Conservation (phyloP, 1,140 invertebrate species). For the Diabrotica virgifera region DNA sequence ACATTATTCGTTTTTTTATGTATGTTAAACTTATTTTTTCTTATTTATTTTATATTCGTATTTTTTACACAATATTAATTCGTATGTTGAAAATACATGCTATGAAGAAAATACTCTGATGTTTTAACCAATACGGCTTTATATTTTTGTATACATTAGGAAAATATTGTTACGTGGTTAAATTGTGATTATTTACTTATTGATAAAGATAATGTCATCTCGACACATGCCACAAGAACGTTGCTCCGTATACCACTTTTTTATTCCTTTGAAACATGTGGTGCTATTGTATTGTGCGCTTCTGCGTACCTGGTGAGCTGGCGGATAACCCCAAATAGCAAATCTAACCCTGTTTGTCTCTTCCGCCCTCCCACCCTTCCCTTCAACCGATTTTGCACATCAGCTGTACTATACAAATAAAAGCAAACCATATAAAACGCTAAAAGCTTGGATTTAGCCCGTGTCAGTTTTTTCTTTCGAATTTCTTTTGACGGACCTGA, state of each 20-base stretch:
- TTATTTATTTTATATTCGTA: too few species aligned
- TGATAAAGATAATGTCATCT: neutral
- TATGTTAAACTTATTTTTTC: too few species aligned
- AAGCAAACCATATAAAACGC: conserved; percentile 29
- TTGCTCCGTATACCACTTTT: conserved; percentile 42
- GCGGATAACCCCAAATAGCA: conserved; percentile 35
- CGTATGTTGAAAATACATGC: too few species aligned
- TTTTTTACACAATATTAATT: too few species aligned
- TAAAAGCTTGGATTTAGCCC: conserved; percentile 29
- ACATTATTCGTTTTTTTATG: too few species aligned
- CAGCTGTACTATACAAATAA: conserved; percentile 34
- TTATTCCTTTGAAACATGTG: conserved; percentile 40
- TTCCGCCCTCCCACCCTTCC: conserved; percentile 11
- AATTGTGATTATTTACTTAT: too few species aligned
- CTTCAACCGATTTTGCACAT: conserved; percentile 32
- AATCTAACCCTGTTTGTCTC: conserved; percentile 25
- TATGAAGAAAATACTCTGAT: too few species aligned
- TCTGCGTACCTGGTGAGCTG: conserved; percentile 36
- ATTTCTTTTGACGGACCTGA: conserved; percentile 31
- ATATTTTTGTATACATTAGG: too few species aligned
- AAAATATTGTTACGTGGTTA: too few species aligned
- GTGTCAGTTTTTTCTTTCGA: conserved; percentile 25
- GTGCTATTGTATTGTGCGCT: conserved; percentile 39
- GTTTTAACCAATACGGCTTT: neutral
- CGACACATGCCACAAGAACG: conserved; percentile 33